These are phyloP conservation scores for Erebia epiphron DNA, from an alignment of 2,888 invertebrate species.

Conservation along the genomic window DNA sequence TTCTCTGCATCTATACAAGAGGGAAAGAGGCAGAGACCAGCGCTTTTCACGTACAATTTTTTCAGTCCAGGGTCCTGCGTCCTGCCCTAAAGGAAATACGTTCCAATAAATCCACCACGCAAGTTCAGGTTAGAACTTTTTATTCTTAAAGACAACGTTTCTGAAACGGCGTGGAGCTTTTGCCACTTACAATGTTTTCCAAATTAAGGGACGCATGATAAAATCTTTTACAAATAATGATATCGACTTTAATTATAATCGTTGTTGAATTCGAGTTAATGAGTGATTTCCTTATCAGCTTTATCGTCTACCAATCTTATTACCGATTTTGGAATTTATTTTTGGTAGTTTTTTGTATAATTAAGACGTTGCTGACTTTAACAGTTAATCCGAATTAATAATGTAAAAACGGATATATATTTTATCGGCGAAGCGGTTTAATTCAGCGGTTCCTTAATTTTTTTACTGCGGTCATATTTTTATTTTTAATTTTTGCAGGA, in stretches of 20 bases:
- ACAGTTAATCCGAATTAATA: constrained; percentile 18
- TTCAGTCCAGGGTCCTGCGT: too few relatives aligned
- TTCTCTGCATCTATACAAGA: too few relatives aligned
- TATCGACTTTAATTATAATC: constrained; percentile 39
- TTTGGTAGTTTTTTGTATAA: constrained; percentile 26
- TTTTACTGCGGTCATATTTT: not conserved
- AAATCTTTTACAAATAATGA: constrained; percentile 41
- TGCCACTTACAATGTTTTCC: constrained; percentile 9
- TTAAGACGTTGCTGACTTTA: constrained; percentile 19
- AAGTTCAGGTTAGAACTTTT: too few relatives aligned
- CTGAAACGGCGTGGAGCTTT: not conserved
- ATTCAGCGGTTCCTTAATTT: not conserved
- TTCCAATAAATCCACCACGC: too few relatives aligned
- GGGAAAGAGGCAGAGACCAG: too few relatives aligned
- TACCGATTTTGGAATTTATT: constrained; percentile 31
- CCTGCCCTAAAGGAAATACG: too few relatives aligned
- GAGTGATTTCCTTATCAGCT: constrained; percentile 29
- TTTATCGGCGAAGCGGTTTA: constrained; percentile 1
- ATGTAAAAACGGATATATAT: constrained; percentile 8
- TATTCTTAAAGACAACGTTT: too few relatives aligned
- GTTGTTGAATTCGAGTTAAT: constrained; percentile 38
- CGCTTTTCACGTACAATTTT: too few relatives aligned
- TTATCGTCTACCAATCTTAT: constrained; percentile 31
- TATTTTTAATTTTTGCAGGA: not conserved
- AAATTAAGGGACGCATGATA: constrained; percentile 23